Evolutionary conservation across 2,113 vertebrate species (phyloP), one percentile per base, ranked within the genome.

Genomic region (Panurus biarmicus): DNA sequence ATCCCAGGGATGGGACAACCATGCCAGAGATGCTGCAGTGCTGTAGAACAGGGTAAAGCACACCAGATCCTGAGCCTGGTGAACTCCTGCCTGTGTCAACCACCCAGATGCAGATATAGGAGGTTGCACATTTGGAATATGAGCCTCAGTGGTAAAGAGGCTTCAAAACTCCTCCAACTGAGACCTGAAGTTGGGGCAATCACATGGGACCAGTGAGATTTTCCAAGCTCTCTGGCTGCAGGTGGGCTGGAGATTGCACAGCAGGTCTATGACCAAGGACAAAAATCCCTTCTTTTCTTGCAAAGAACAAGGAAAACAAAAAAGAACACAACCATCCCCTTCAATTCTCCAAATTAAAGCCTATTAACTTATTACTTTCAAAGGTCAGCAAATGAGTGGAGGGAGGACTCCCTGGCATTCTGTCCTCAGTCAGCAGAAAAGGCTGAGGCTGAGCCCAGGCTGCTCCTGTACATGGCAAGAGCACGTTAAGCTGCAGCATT

Each of bases 301-400:
- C 66, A 47, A 87, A 64, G 65, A 61, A 67, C 56, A 84, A 73
- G 38, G 62, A 45, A 87, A 87, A 79, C 26, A 88, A 83, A 72
- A 61, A 72, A 51, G 50, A 62, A 53, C 61, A 58, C 42, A 83
- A 40, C 42, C 60, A 92, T 47, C 33, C 74, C 40, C 79, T 77
- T 74, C 60, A 88, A 92, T 80, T 93, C 85, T 84, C 67, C 79
- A 93, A 71, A 90, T 86, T 62, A 93, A 96, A 92, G 44, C 82
- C 85, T 83, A 85, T 94, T 93, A 93, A 77, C 54, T 74, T 61
- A 33, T 44, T 85, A 51, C 75, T 90, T 95, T 71, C 67, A 77
- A 73, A 94, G 85, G 78, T 77, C 78, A 86, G 29, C 60, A 58
- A 38, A 58, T n/a, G 26, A 58, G 54, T 44, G 47, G 42, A 65